Evolutionary conservation across 2,113 vertebrate species (phyloP).

Genomic region (Saguinus midas): DNA sequence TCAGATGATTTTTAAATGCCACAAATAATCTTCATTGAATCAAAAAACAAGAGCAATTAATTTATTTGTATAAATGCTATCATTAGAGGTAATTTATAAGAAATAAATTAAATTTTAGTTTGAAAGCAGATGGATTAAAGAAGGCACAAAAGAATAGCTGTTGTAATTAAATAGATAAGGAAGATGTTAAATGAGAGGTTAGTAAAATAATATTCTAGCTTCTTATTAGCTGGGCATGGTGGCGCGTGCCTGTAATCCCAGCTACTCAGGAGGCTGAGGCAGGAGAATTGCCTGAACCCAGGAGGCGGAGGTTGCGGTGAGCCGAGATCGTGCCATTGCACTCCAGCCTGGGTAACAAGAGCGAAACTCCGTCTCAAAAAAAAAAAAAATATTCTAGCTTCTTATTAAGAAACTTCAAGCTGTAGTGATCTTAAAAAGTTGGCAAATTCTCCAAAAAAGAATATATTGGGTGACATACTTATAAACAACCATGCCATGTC

Average conservation of each 20-base stretch:
- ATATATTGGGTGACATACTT: not conserved
- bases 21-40: conserved; percentile 35
- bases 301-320: no score
- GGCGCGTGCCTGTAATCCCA: no score
- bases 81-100: conserved; percentile 19
- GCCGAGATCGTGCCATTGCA: no score
- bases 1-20: conserved; percentile 52
- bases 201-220: not conserved
- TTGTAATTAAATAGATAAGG: not conserved
- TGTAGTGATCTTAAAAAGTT: not conserved
- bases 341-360: no score
- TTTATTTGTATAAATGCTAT: conserved; percentile 20
- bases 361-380: no score
- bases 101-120: not conserved
- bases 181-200: not conserved
- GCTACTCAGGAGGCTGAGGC: no score
- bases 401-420: not conserved
- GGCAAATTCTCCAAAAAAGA: not conserved
- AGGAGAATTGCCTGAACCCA: no score
- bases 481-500: not conserved
- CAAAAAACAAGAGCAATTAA: not conserved
- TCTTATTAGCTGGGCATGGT: no score
- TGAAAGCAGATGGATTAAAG: conserved; percentile 11
- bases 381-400: conserved; percentile 8
- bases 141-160: not conserved